These are phyloP conservation scores for Drosophila tani DNA, from an alignment of 1,140 invertebrate genomes.

Conservation along the genomic window DNA sequence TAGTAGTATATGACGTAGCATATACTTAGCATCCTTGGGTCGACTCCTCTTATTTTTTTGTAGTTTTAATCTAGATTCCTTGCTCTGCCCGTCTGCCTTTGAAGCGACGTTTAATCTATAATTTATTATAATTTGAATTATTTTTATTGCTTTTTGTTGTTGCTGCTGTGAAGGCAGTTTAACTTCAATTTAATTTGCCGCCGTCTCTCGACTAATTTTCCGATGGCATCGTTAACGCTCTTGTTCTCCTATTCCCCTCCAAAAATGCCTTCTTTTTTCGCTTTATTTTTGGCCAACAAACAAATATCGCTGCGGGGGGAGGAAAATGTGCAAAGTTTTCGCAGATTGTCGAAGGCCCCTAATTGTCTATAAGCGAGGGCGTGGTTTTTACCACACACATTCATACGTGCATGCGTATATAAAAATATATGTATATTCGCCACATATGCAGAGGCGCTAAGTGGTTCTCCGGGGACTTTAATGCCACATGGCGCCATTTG, in stretches of 20 bases:
- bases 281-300: background rate
- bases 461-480: slow-evolving; percentile 33
- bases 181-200: slow-evolving; percentile 54
- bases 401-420: background rate
- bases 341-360: slow-evolving; percentile 48
- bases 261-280: background rate
- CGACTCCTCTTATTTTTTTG: background rate
- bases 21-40: slow-evolving; percentile 12
- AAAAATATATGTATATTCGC: background rate
- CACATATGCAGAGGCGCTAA: slow-evolving; percentile 15
- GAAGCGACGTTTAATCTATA: slow-evolving; percentile 54
- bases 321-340: slow-evolving; percentile 48
- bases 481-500: slow-evolving; percentile 52
- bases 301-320: background rate
- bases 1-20: too few species aligned
- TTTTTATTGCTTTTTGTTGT: slow-evolving; percentile 23
- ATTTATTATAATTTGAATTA: slow-evolving; percentile 60
- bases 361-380: slow-evolving; percentile 49
- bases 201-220: slow-evolving; percentile 31
- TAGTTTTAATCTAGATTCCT: background rate
- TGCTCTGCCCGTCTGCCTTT: slow-evolving; percentile 21
- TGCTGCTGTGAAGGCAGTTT: slow-evolving; percentile 16
- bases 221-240: slow-evolving; percentile 22
- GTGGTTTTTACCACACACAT: slow-evolving; percentile 15
- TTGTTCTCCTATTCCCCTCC: background rate